Evolutionary conservation across 2,113 vertebrate species (phyloP).

Genomic region (Podarcis cretensis): DNA sequence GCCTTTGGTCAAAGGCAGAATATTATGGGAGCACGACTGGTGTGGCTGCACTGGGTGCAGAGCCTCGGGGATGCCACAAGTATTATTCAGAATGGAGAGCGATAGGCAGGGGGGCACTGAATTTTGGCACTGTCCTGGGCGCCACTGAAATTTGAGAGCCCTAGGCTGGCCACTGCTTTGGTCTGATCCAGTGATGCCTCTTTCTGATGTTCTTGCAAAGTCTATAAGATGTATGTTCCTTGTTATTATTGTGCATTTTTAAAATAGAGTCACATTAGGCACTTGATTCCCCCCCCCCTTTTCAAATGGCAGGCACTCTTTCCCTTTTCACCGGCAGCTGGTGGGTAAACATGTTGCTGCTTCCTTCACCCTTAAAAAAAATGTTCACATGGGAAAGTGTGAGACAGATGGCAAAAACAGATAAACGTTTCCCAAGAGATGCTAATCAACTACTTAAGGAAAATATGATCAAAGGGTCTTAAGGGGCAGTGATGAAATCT

Average conservation of each 20-base stretch:
- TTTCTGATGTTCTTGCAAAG: not conserved
- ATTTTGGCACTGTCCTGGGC: no score
- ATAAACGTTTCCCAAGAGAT: constrained; percentile 19
- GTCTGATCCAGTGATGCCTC: not conserved
- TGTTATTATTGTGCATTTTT: constrained; percentile 1
- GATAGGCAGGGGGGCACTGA: no score
- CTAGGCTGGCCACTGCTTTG: not conserved
- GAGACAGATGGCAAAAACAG: constrained; percentile 15
- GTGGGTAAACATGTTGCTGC: not conserved
- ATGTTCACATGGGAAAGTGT: not conserved
- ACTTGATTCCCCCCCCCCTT: not conserved
- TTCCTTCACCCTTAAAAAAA: not conserved
- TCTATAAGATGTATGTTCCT: not conserved
- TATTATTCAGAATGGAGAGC: no score
- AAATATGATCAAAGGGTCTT: not conserved
- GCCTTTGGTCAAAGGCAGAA: no score
- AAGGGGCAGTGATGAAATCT: not conserved
- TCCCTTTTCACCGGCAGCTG: constrained; percentile 9
- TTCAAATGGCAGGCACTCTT: not conserved
- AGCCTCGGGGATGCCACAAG: no score
- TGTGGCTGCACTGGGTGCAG: no score
- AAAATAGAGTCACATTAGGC: not conserved
- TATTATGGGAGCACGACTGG: no score
- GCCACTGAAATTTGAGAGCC: no score
- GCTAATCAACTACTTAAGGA: constrained; percentile 1